A percentile compares a stretch with the other conserved stretches of the same genome.
Evolutionary conservation across 35 echinoderm and acorn worm species (phyloP).

Genomic region (Lytechinus pictus): DNA sequence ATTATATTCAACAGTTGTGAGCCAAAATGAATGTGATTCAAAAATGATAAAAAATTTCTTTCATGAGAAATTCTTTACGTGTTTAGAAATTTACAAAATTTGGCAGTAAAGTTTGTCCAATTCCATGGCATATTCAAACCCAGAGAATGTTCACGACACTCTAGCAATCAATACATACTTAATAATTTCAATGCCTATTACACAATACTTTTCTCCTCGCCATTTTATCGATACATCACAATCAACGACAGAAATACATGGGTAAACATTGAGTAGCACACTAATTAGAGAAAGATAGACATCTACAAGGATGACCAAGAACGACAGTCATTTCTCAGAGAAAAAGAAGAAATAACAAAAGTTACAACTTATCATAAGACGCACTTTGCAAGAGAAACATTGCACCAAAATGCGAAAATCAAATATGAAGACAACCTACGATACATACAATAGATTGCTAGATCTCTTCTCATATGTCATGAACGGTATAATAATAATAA

Average conservation of each 20-base stretch:
- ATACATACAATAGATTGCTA: constrained; percentile 59
- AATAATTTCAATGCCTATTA: not conserved
- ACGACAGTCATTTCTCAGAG: not conserved
- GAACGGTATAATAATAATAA: constrained; percentile 50
- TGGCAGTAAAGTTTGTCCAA: constrained; percentile 38
- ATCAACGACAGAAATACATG: constrained; percentile 27
- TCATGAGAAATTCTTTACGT: not conserved
- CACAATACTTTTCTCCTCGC: not conserved
- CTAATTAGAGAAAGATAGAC: constrained; percentile 22
- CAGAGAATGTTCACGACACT: not conserved
- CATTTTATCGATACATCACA: not conserved
- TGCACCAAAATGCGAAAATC: constrained; percentile 47
- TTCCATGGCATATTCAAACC: not conserved
- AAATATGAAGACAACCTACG: constrained; percentile 16
- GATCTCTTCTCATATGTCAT: constrained; percentile 22
- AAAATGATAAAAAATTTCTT: not conserved
- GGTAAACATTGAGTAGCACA: constrained; percentile 36
- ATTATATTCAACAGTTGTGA: too few relatives aligned
- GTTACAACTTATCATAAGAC: constrained; percentile 21
- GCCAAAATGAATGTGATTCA: not conserved
- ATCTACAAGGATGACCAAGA: not conserved
- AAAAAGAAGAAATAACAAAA: not conserved
- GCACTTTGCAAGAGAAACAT: constrained; percentile 28
- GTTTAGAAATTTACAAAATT: not conserved
- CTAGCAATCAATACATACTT: not conserved